Base-by-base conservation (phyloP, 2,797 vertebrate species). In the Channa striata region DNA sequence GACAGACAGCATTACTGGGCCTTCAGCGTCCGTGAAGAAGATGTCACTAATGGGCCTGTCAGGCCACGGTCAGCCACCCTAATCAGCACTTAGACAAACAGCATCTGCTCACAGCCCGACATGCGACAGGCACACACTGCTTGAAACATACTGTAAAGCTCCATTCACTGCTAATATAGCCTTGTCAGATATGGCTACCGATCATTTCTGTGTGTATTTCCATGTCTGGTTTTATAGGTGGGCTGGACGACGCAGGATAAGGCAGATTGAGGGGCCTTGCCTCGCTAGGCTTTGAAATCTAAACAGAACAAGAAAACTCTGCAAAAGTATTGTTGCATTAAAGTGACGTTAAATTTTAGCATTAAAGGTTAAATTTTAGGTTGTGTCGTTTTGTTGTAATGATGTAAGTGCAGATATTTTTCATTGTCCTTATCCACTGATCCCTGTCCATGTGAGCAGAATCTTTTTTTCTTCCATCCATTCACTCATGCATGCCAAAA, bases 21-120 rank as follows among this genome's bases (percentile, higher is more conserved):
- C 73, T 80, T 84, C 69, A 60, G 56, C 62, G 25, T 70, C 77
- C 75, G 30, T 77, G 81, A 91, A 89, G 81, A 74, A 86, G 82
- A 87, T 83, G 87, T 83, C 90, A 88, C 83, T 89, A 77, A 91
- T 84, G 75, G 54, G 77, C 64, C 72, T 85, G 73, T 89, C 85
- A 84, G 86, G 74, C 72, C 25, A 46, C n/a, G 54, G 87, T 79
- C 68, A 78, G 84, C 82, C 48, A 68, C 76, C 42, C 66, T 87
- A 89, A 91, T 93, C 89, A 87, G 80, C 75, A 75, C 82, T 81
- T 77, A 83, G 87, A 92, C 88, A 89, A 90, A 89, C 82, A 77
- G 77, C 58, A 42, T 65, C 52, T 75, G 68, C 62, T 77, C 70
- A 51, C 67, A 80, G 77, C 75, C 51, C 61, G 62, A 20, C 68